These are phyloP conservation scores for Lithobius niger DNA, from an alignment of 1,140 invertebrate species.

Conservation along the genomic window DNA sequence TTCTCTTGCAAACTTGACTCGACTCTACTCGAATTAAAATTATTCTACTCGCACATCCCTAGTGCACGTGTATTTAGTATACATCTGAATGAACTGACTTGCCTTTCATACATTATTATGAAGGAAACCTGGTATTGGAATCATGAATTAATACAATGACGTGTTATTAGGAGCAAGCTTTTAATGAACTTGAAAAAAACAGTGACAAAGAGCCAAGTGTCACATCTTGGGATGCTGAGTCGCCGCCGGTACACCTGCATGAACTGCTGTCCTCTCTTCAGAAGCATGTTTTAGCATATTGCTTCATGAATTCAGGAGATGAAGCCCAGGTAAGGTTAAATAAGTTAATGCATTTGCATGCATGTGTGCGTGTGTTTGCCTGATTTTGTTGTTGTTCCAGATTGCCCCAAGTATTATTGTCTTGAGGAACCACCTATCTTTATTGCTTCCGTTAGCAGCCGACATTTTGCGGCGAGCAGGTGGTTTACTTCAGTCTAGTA, in stretches of 20 bases:
- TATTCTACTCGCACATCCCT: no score
- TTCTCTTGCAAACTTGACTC: no score
- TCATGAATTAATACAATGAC: no score
- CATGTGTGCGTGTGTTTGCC: neutral
- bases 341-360: neutral
- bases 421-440: constrained; percentile 36
- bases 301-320: constrained; percentile 19
- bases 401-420: constrained; percentile 27
- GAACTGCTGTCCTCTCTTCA: constrained; percentile 43
- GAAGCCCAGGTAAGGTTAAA: constrained; percentile 11
- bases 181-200: constrained; percentile 30
- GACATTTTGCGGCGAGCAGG: constrained; percentile 33
- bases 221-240: constrained; percentile 15
- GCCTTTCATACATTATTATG: no score
- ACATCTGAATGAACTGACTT: no score
- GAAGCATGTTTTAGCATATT: constrained; percentile 43
- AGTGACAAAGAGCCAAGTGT: constrained; percentile 21
- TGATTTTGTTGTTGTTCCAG: constrained; percentile 14
- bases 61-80: no score
- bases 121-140: no score
- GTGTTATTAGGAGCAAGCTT: constrained; percentile 27
- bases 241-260: constrained; percentile 34
- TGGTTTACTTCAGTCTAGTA: constrained; percentile 15
- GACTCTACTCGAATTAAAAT: no score
- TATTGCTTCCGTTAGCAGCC: constrained; percentile 37